phyloP scores from a whole-genome alignment of 1,140 invertebrate genomes.

The Tetramorium parvispinum region DNA sequence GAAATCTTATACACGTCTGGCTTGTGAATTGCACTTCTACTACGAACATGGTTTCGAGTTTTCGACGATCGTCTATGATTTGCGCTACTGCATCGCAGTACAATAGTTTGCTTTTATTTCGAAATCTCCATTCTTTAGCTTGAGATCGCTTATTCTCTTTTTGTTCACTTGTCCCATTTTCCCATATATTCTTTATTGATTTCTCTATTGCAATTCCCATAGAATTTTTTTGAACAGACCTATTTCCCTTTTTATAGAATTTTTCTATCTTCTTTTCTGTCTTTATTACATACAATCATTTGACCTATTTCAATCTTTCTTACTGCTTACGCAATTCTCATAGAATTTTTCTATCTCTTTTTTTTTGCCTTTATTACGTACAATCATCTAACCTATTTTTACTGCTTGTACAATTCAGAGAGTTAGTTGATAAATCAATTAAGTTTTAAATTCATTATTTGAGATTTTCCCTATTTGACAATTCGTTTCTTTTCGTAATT shows the following conservation, averaged over 20 bases:
- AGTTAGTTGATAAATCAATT: background rate
- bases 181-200: constrained; percentile 50
- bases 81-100: constrained; percentile 39
- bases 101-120: constrained; percentile 40
- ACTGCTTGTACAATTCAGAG: background rate
- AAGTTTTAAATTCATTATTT: background rate
- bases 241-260: constrained; percentile 1
- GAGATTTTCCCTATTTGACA: background rate
- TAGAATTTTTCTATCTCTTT: background rate
- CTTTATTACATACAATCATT: background rate
- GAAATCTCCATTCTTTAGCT: constrained; percentile 49
- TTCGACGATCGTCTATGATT: constrained; percentile 43
- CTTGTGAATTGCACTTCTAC: constrained; percentile 35
- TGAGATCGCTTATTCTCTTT: constrained; percentile 29
- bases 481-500: background rate
- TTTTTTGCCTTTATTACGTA: background rate
- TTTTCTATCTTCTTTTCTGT: constrained; percentile 4
- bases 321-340: background rate
- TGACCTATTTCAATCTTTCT: constrained; percentile 10
- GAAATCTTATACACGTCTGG: constrained; percentile 28
- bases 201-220: constrained; percentile 44
- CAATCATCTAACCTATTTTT: constrained; percentile 13
- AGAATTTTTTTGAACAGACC: constrained; percentile 37
- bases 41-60: constrained; percentile 35
- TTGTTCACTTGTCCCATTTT: constrained; percentile 33